Percentiles rank a stretch among this genome's conserved stretches.
phyloP scores from a whole-genome alignment of 1,140 invertebrate genomes.

The Ruditapes philippinarum region DNA sequence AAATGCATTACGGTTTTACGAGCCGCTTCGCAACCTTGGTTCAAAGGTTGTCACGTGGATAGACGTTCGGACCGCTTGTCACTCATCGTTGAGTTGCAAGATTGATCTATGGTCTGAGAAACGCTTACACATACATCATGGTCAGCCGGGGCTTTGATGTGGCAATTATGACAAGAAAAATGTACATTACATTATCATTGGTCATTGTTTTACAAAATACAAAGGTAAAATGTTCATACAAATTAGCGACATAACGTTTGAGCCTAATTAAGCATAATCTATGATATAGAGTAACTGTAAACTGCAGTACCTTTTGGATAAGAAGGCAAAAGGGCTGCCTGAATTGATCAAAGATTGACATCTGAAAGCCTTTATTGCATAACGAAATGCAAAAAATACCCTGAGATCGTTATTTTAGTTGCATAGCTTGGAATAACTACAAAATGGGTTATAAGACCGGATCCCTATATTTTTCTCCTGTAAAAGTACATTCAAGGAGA shows the following conservation, averaged over 20 bases:
- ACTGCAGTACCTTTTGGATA: too few species aligned
- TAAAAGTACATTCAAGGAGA: too few species aligned
- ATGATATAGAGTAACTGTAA: not conserved
- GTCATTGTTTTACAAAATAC: conserved; percentile 56
- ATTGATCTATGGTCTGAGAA: conserved; percentile 60
- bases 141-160: conserved; percentile 60
- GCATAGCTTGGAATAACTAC: too few species aligned
- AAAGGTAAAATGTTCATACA: conserved; percentile 24
- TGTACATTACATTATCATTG: conserved; percentile 62
- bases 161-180: conserved; percentile 59
- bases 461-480: too few species aligned
- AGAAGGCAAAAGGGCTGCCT: too few species aligned
- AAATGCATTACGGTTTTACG: conserved; percentile 50
- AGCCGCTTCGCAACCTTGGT: conserved; percentile 32
- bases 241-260: conserved; percentile 23
- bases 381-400: too few species aligned
- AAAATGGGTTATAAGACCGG: too few species aligned
- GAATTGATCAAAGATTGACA: too few species aligned
- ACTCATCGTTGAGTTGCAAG: conserved; percentile 39
- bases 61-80: conserved; percentile 46
- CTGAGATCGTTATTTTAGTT: too few species aligned
- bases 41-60: conserved; percentile 55
- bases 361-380: too few species aligned
- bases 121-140: conserved; percentile 60
- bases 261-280: conserved; percentile 22